These are phyloP conservation scores for Craniophora ligustri DNA, from an alignment of 2,888 invertebrate genomes.

Conservation along the genomic window DNA sequence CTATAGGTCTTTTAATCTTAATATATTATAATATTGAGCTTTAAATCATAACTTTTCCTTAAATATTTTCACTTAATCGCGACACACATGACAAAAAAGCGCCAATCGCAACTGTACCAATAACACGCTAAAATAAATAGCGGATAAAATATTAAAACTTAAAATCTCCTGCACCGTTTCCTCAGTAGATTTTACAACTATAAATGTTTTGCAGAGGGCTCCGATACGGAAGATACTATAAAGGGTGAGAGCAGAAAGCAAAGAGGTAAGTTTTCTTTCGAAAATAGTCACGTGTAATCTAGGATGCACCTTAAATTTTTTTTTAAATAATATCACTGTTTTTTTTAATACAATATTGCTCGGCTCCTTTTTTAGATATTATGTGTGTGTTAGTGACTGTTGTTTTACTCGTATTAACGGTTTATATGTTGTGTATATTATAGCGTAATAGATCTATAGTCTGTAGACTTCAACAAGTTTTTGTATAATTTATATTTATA, in stretches of 20 bases:
- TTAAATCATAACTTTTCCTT: too few relatives aligned
- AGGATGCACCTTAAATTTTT: constrained; percentile 33
- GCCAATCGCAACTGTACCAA: constrained; percentile 38
- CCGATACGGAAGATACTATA: constrained; percentile 83
- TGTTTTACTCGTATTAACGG: not conserved
- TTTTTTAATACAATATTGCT: constrained; percentile 25
- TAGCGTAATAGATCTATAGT: too few relatives aligned
- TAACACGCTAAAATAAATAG: constrained; percentile 18
- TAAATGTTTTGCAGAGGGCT: constrained; percentile 84
- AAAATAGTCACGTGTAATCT: constrained; percentile 17
- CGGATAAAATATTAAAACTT: constrained; percentile 21
- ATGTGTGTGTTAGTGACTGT: constrained; percentile 13
- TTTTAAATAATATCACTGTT: not conserved
- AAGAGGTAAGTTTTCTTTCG: constrained; percentile 71
- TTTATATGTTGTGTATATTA: not conserved
- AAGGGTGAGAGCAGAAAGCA: constrained; percentile 80
- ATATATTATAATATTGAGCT: too few relatives aligned
- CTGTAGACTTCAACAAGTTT: too few relatives aligned
- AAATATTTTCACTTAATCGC: too few relatives aligned
- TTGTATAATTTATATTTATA: too few relatives aligned
- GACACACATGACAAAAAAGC: not conserved
- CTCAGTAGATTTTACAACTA: constrained; percentile 72
- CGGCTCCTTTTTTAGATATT: constrained; percentile 51
- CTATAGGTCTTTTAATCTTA: too few relatives aligned
- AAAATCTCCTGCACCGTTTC: constrained; percentile 47